Evolutionary conservation across 2,888 invertebrate species (phyloP), one percentile per base, ranked within the genome.

Genomic region (Acronicta aceris): DNA sequence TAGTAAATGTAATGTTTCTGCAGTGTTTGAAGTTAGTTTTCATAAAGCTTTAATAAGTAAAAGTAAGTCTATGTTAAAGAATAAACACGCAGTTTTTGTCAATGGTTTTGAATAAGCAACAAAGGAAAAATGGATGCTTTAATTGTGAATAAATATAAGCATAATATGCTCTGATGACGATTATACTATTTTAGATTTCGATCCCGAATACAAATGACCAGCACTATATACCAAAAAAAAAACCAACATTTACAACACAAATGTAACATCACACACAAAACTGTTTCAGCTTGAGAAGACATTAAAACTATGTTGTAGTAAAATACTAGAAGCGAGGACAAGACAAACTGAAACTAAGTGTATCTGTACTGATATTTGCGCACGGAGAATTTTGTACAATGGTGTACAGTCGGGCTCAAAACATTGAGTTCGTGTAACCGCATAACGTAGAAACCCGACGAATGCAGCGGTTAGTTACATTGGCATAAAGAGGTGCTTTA

Each of bases 311-410:
- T 55, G 65, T 48, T 49, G 61, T 61, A 51, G 47, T 56, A 52
- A 61, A 61, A 73, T 53, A 65, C 56, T 25, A 49, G 45, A 15
- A 52, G 33, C 52, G 52, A 46, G 15, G 54, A 55, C 33, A 58
- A 70, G 51, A 58, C 62, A 68, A 68, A 68, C 54, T 52, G 21
- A 57, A 62, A 68, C 48, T 42, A 52, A 67, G 45, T 49, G 52
- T 59, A 49, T 62, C 30, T 58, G 38, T 17, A 43, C 41, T 46
- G 21, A 70, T 57, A 66, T 73, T 70, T 73, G 62, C 47, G 41
- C 48, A 62, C 45, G 41, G 43, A 68, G 30, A 70, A 62, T 58
- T 73, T 70, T 41, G 62, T 68, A 73, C 52, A 68, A 55, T 57
- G 40, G 27, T 17, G 68, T 70, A 70, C 69, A 55, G 57, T 73